phyloP scores from a whole-genome alignment of 2,113 vertebrate genomes.

The Aegotheles bennettii region DNA sequence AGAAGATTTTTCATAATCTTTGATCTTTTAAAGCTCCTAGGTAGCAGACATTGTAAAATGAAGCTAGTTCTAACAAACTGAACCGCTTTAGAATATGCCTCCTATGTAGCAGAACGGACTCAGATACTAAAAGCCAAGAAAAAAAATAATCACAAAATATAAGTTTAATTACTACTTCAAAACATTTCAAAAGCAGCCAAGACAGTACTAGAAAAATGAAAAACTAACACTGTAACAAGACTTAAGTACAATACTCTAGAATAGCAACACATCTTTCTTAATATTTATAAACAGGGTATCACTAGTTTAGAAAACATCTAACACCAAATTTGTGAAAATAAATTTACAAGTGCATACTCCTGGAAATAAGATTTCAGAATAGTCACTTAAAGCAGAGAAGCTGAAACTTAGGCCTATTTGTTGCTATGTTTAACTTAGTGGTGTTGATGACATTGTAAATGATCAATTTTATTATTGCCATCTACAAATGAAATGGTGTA shows the following conservation, averaged over 20 bases:
- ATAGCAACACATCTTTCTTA: conserved; percentile 33
- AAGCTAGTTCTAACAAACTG: not conserved
- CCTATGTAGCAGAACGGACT: not conserved
- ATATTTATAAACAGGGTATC: conserved; percentile 51
- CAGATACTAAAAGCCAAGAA: conserved; percentile 4
- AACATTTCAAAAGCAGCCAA: conserved; percentile 51
- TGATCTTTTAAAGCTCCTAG: not conserved
- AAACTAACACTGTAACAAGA: conserved; percentile 37
- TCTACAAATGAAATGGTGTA: not conserved
- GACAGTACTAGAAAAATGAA: not conserved
- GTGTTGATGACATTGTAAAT: not conserved
- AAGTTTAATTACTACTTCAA: conserved; percentile 71
- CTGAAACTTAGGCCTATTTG: not conserved
- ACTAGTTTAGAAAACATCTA: conserved; percentile 59
- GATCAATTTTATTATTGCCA: not conserved
- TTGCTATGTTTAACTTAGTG: conserved; percentile 22
- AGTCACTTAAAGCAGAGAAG: conserved; percentile 18
- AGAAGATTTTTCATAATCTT: not conserved
- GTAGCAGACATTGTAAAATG: not conserved
- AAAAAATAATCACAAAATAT: conserved; percentile 66
- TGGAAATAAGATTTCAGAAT: conserved; percentile 21
- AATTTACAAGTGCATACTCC: conserved; percentile 26
- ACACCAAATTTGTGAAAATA: conserved; percentile 40
- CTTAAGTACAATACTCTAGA: conserved; percentile 43
- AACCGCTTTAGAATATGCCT: not conserved